Base-by-base conservation (phyloP, 2,888 invertebrate genomes). In the Sipha maydis region DNA sequence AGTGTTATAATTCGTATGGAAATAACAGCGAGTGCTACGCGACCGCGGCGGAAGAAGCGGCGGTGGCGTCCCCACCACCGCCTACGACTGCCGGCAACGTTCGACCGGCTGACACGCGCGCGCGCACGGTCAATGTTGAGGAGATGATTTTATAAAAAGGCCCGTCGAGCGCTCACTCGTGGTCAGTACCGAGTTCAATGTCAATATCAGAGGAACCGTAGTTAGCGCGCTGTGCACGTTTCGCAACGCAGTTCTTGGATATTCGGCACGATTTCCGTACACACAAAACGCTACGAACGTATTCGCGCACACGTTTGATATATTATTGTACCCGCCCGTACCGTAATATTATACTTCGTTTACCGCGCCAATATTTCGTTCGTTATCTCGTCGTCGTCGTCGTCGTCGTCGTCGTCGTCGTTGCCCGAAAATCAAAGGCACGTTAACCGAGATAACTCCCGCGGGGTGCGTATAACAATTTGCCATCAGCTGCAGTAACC, bases 171-270 rank as follows among this genome's bases (percentile, higher is more conserved):
- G 82, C 34, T 38, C 25, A 4, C 82, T 82, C 80, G 80, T 82
- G 80, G 88, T 82, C 82, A 88, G 88, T 88, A 82, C 88, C 82
- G 82, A 88, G 88, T 88, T 88, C 88, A 88, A 88, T 88, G 88
- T 88, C 88, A 88, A 75, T 88, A 88, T 82, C 88, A 88, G 88
- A 88, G 82, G 86, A 80, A 86, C 79, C 41, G 79, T 48, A 38
- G 76, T 41, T 1, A n/a, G 71, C 28, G 31, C 28, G 19, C 41
- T 7, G 2, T 21, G 3, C 34, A 31, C 56, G 56, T 31, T n/a
- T n/a, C 75, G 75, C 11, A 54, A 48, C 77, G 19, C 67, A 38
- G 80, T 88, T 88, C 67, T 88, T 88, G 80, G 80, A 61, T 88
- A 88, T 82, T 88, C 61, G 80, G 38, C 88, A 17, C 67, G 48